phyloP scores from a whole-genome alignment of 2,113 vertebrate genomes.

The Hucho hucho region DNA sequence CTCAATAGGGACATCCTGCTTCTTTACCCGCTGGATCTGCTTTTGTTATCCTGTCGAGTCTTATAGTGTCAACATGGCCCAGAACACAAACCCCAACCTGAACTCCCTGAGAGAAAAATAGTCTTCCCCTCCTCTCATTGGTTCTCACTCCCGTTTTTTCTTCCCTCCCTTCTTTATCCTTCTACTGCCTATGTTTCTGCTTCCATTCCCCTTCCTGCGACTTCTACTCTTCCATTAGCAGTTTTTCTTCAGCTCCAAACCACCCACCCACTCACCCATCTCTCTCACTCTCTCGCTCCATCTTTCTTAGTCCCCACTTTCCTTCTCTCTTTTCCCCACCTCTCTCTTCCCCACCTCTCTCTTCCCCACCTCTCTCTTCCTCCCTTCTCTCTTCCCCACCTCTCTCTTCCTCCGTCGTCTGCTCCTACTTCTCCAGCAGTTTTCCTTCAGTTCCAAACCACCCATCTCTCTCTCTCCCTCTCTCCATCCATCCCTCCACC shows the following conservation, averaged over 20 bases:
- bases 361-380: neutral
- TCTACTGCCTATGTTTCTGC: neutral
- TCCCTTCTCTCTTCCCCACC: neutral
- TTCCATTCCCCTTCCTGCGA: neutral
- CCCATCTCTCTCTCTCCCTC: neutral
- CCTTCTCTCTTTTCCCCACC: neutral
- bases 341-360: no score
- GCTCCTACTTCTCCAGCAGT: neutral
- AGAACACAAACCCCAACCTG: neutral
- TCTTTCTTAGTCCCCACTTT: neutral
- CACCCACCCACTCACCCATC: neutral
- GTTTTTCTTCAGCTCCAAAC: neutral
- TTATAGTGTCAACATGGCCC: neutral
- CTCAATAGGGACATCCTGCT: no score
- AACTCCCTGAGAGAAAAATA: neutral
- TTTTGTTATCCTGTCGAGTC: neutral
- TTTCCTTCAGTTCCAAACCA: neutral
- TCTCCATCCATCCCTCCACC: no score
- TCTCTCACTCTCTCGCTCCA: no score
- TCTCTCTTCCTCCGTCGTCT: neutral
- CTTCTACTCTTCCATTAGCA: neutral
- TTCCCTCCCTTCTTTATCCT: neutral
- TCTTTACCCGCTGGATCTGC: no score
- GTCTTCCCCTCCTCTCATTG: no score
- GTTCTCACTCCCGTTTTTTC: neutral